These are phyloP conservation scores for Radopholus similis DNA, from an alignment of 1,140 invertebrate species.

Conservation along the genomic window DNA sequence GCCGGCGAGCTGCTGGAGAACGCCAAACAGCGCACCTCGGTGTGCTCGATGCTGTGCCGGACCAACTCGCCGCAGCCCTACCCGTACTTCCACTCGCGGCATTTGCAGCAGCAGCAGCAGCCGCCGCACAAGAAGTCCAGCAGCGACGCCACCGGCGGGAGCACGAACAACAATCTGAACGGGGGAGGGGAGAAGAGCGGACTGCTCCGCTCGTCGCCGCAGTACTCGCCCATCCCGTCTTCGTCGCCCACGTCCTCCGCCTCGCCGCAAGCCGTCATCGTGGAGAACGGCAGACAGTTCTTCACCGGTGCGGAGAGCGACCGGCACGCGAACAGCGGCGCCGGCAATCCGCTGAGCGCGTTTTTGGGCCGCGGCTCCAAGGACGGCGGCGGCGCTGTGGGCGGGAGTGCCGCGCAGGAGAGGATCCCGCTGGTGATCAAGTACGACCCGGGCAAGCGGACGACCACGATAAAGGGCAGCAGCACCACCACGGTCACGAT, in stretches of 20 bases:
- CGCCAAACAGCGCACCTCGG: not conserved
- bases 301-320: not conserved
- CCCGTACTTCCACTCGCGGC: conserved; percentile 48
- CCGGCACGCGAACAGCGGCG: not conserved
- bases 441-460: conserved; percentile 41
- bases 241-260: conserved; percentile 7
- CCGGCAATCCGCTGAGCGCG: not conserved
- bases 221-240: conserved; percentile 12
- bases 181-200: not conserved
- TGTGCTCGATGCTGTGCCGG: conserved; percentile 2
- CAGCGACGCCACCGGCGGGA: not conserved
- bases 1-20: not conserved
- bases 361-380: conserved; percentile 19
- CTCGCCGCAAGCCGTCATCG: conserved; percentile 48
- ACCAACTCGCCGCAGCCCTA: conserved; percentile 49
- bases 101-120: too few relatives aligned
- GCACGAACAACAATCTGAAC: not conserved
- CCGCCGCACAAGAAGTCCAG: conserved; percentile 12
- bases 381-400: not conserved
- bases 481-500: not conserved
- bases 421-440: conserved; percentile 57
- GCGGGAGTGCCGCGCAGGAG: conserved; percentile 38
- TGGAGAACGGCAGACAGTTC: conserved; percentile 44
- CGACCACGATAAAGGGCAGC: not conserved
- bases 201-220: not conserved